Conservation (phyloP, 2,113 vertebrate species). For the Ophthalmotilapia sp. region DNA sequence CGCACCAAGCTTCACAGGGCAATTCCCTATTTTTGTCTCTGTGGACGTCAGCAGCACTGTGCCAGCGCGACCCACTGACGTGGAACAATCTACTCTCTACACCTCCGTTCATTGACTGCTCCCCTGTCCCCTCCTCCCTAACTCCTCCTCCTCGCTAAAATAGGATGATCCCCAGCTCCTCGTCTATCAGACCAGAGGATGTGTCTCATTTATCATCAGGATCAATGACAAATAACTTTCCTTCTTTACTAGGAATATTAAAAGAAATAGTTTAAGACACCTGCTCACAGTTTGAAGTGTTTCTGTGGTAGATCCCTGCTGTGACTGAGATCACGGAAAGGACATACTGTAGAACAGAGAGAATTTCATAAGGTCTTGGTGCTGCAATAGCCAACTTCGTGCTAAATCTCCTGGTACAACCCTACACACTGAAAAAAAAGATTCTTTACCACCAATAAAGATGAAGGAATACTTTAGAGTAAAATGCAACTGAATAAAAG, state of each 20-base stretch:
- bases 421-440: neutral
- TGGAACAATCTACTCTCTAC: slow-evolving; percentile 37
- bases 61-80: slow-evolving; percentile 43
- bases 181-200: neutral
- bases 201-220: neutral
- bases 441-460: neutral
- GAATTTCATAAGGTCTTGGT: neutral
- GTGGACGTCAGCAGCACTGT: slow-evolving; percentile 49
- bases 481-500: neutral
- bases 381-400: neutral
- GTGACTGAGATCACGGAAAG: neutral
- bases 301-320: neutral
- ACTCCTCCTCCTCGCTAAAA: neutral
- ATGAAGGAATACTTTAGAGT: neutral
- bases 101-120: neutral
- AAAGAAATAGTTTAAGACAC: neutral
- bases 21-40: slow-evolving; percentile 53
- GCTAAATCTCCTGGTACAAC: neutral
- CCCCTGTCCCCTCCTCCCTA: neutral
- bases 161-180: neutral
- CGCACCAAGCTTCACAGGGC: slow-evolving; percentile 28
- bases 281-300: neutral
- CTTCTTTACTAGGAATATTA: neutral
- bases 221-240: neutral
- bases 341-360: neutral